Base-by-base conservation (phyloP, 1,140 invertebrate genomes). In the Zaprionus vittiger region DNA sequence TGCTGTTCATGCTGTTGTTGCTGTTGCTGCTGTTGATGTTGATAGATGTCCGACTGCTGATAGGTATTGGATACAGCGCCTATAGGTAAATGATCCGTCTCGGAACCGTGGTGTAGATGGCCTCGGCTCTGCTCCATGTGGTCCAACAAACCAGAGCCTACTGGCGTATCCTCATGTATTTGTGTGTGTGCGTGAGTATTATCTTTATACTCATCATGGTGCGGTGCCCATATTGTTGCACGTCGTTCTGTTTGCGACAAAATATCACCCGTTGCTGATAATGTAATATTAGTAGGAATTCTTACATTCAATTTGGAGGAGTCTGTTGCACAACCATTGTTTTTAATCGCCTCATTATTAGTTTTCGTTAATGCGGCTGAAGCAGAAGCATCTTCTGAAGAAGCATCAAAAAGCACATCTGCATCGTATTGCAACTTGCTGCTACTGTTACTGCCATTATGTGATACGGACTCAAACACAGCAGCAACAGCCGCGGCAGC, bases 321-420 rank as follows among this genome's bases (percentile, higher is more conserved):
- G 73, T 90, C 81, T 75, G 60, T 85, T 80, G 57, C 86, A 90
- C 86, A 90, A 90, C 85, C 85, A 85, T 90, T 83, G 55, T 65
- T 82, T 90, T 82, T 90, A 60, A 52, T 52, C 12, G 20, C 47
- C 47, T 52, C 47, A 31, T 72, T 80, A 34, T 72, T 80, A 26
- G 24, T 26, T 57, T 59, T 24, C 38, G 62, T 54, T 55, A 63
- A 54, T 55, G 37, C 72, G 28, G 64, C 61, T 26, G 24, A 26
- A 31, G 75, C 63, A 41, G 54, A 44, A 34, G 74, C 55, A 49
- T 11, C 28, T 26, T 59, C 38, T 44, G 75, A 66, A 34, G 54
- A 38, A 47, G 71, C 56, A 47, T 12, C 41, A 22, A 72, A 83
- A 20, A 67, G 59, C 26, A 70, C 47, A 60, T 55, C 64, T 22